Evolutionary conservation across 2,888 invertebrate genomes (phyloP).

Genomic region (Scaptomyza flava): DNA sequence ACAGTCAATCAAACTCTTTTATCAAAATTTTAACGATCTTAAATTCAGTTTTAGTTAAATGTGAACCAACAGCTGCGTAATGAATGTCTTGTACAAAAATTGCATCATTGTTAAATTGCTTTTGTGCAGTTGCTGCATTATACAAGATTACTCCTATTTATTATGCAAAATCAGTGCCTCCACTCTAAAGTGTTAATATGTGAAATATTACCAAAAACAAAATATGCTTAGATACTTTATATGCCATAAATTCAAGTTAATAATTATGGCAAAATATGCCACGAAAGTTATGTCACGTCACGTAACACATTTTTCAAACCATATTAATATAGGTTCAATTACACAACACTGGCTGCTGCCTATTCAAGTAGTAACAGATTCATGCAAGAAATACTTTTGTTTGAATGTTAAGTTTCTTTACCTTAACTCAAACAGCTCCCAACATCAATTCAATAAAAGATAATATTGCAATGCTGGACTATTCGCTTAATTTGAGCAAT

Average conservation of each 20-base stretch:
- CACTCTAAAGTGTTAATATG: not conserved
- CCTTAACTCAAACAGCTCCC: not conserved
- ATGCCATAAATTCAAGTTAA: constrained; percentile 8
- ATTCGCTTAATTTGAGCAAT: too few species aligned
- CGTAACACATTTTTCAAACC: not conserved
- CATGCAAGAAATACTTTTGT: not conserved
- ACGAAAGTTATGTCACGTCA: constrained; percentile 5
- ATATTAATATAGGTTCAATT: constrained; percentile 1
- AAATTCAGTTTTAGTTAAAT: not conserved
- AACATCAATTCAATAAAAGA: not conserved
- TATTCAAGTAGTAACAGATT: not conserved
- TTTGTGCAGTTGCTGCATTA: not conserved
- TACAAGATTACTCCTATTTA: not conserved
- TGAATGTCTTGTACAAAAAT: not conserved
- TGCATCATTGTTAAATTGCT: not conserved
- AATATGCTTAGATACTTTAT: not conserved
- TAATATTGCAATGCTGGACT: too few species aligned
- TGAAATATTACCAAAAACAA: not conserved
- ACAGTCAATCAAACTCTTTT: not conserved
- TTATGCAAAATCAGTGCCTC: not conserved
- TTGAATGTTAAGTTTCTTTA: not conserved
- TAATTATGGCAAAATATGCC: constrained; percentile 11
- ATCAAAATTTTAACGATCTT: not conserved
- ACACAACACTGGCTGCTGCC: not conserved
- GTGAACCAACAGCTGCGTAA: not conserved